Conservation (phyloP, 1,140 invertebrate genomes). For the Eciton burchellii region DNA sequence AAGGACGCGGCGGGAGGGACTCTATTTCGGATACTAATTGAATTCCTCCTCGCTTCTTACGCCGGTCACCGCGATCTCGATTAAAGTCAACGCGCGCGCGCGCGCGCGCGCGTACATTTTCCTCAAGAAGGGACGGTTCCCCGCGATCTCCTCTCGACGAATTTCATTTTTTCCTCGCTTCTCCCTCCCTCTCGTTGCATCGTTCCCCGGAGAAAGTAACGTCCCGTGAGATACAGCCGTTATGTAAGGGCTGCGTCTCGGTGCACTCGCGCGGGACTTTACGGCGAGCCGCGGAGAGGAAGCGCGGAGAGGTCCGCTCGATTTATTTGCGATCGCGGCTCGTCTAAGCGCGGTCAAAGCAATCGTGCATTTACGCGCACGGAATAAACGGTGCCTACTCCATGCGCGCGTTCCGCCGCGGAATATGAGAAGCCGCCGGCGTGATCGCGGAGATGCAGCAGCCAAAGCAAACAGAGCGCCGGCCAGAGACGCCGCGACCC, state of each 20-base stretch:
- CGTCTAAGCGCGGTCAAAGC: constrained; percentile 38
- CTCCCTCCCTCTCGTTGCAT: not conserved
- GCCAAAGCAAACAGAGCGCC: constrained; percentile 73
- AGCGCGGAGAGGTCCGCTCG: constrained; percentile 14
- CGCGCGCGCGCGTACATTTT: too few species aligned
- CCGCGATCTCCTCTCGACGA: too few species aligned
- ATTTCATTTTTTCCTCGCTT: too few species aligned
- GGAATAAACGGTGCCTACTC: constrained; percentile 57
- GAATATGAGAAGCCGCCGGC: constrained; percentile 57
- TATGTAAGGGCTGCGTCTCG: not conserved
- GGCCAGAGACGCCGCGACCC: constrained; percentile 50
- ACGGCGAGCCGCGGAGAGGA: not conserved
- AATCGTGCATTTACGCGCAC: constrained; percentile 26
- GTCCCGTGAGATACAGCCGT: not conserved
- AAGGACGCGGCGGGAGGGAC: not conserved
- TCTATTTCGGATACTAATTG: not conserved
- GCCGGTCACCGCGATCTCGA: not conserved
- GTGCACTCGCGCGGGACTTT: not conserved
- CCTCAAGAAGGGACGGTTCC: too few species aligned
- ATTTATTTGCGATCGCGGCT: constrained; percentile 28
- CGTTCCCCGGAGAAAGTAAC: not conserved
- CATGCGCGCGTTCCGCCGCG: constrained; percentile 13
- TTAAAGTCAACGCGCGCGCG: not conserved
- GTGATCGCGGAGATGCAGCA: constrained; percentile 61
- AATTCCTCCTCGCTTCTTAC: not conserved